Evolutionary conservation across 2,113 vertebrate species (phyloP), one percentile per base, ranked within the genome.

Genomic region (Hippocampus mohnikei): DNA sequence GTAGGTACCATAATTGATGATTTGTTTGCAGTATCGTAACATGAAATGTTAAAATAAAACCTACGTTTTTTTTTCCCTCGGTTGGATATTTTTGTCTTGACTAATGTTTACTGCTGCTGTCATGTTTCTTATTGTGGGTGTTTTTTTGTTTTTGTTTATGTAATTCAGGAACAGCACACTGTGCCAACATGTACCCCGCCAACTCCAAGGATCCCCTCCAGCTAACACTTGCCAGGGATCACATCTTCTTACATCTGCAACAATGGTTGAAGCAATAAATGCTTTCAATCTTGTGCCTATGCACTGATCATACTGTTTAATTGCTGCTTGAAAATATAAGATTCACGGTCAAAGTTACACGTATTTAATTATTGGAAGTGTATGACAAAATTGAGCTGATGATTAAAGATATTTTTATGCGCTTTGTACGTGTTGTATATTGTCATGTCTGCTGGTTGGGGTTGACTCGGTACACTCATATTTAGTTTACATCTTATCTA

Each of bases 91-190:
- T 16, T 48, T 48, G 46, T 13, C 23, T 58, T 27, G 6, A 58
- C 33, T 41, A 27, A 27, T 27, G 12, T 27, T 13, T 15, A 27
- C 55, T 58, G 23, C 55, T 37, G 33, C 33, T 37, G 33, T 37
- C 33, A 37, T 37, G 33, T 37, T 37, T 37, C 33, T 37, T 37
- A 37, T 7, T 37, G 33, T 37, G 33, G 3, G 29, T 33, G 29
- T 37, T 37, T 27, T 27, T 42, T 67, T 21, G 29, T 70, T 42
- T 1, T 40, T 50, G 12, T 10, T 70, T 46, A n/a, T 66, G 44
- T 83, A 18, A 81, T 85, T 55, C 74, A 93, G 91, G 90, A 81
- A 90, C 92, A 7, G 88, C 85, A 65, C 87, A 91, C 69, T 91
- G 87, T 78, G 88, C 90, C 41, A 88, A 90, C 80, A 93, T 88